phyloP scores from a whole-genome alignment of 2,888 invertebrate genomes.

The Drosophila acutilabella region DNA sequence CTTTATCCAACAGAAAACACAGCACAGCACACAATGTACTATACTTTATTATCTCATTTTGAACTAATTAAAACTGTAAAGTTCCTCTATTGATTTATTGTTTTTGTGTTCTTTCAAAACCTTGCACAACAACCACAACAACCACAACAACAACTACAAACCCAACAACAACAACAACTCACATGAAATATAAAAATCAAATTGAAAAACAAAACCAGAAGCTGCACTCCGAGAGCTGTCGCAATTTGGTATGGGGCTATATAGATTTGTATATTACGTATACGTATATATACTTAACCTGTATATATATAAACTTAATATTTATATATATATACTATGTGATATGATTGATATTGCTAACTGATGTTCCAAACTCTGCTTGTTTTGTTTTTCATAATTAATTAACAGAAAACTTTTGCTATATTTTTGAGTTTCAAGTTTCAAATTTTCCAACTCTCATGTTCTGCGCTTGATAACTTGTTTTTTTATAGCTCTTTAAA shows the following conservation, averaged over 20 bases:
- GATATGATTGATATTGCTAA: slow-evolving; percentile 63
- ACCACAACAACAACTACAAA: slow-evolving; percentile 34
- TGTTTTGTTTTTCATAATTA: slow-evolving; percentile 70
- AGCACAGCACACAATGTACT: slow-evolving; percentile 49
- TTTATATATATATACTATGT: slow-evolving; percentile 29
- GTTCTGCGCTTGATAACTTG: slow-evolving; percentile 24
- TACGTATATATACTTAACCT: slow-evolving; percentile 13
- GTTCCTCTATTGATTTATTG: slow-evolving; percentile 61
- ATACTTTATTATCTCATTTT: neutral
- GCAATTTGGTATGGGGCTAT: slow-evolving; percentile 85
- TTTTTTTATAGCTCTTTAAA: slow-evolving; percentile 20
- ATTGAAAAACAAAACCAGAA: slow-evolving; percentile 81
- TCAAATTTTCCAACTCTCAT: slow-evolving; percentile 5
- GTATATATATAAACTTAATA: slow-evolving; percentile 25
- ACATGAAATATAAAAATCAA: slow-evolving; percentile 44
- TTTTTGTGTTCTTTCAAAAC: slow-evolving; percentile 71
- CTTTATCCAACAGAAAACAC: slow-evolving; percentile 38
- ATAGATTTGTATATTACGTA: slow-evolving; percentile 35
- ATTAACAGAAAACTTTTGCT: slow-evolving; percentile 16
- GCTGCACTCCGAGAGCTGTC: slow-evolving; percentile 85
- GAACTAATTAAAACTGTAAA: slow-evolving; percentile 43
- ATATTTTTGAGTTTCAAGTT: slow-evolving; percentile 25
- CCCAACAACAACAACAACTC: slow-evolving; percentile 36
- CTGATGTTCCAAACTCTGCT: slow-evolving; percentile 73
- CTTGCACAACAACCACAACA: slow-evolving; percentile 60